Percentiles rank a stretch among this genome's conserved stretches.
Evolutionary conservation across 2,797 vertebrate genomes (phyloP).

Genomic region (Sebastes melanostomus): DNA sequence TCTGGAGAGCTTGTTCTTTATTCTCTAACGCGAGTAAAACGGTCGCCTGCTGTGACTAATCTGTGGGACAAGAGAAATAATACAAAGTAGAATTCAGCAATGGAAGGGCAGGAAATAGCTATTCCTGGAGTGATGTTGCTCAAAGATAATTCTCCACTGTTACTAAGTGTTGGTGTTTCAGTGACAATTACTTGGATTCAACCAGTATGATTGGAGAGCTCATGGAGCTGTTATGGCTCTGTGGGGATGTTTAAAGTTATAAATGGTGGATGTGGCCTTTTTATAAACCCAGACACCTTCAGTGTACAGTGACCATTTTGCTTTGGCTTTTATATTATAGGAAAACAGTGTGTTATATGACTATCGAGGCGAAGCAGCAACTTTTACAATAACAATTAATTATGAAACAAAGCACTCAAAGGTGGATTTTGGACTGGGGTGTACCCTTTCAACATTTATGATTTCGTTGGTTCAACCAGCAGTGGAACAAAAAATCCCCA

Average conservation of each 20-base stretch:
- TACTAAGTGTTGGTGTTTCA: constrained; percentile 19
- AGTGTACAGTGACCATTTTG: not conserved
- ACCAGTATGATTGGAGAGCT: not conserved
- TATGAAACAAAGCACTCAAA: not conserved
- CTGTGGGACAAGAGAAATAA: constrained; percentile 27
- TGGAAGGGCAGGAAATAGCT: constrained; percentile 15
- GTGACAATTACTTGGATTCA: not conserved
- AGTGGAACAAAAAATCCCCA: not conserved
- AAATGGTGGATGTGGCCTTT: not conserved
- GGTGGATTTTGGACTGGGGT: not conserved
- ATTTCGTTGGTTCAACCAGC: not conserved
- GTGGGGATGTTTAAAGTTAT: not conserved
- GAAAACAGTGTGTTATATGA: not conserved
- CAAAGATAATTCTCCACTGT: constrained; percentile 12
- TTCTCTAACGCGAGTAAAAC: constrained; percentile 33
- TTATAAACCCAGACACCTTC: not conserved
- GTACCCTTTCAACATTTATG: not conserved
- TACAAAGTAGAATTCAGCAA: constrained; percentile 16
- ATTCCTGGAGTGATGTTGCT: constrained; percentile 9
- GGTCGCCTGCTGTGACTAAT: constrained; percentile 57
- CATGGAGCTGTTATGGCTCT: not conserved
- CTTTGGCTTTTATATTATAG: not conserved
- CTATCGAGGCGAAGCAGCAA: not conserved
- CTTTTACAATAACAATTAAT: not conserved
- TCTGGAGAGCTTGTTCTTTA: constrained; percentile 31